Evolutionary conservation across 2,888 invertebrate species (phyloP).

Genomic region (Sesamia inferens): DNA sequence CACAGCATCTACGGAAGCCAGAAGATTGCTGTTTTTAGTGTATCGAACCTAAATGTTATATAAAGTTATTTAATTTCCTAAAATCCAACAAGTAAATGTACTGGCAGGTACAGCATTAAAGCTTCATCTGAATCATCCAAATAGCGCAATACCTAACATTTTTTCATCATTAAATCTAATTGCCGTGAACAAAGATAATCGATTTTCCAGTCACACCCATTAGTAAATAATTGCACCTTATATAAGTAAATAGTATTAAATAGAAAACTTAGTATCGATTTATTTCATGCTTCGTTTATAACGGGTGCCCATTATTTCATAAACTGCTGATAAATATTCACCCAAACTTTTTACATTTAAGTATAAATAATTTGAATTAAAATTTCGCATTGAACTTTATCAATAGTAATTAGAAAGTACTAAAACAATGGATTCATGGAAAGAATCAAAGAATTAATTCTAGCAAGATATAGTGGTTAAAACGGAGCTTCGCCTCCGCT

Average conservation of each 20-base stretch:
- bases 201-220: slow-evolving; percentile 15
- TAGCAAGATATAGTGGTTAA: slow-evolving; percentile 12
- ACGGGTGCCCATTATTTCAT: slow-evolving; percentile 42
- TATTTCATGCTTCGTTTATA: slow-evolving; percentile 11
- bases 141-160: not conserved
- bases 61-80: no score
- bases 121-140: not conserved
- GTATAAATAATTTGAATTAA: slow-evolving; percentile 45
- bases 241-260: slow-evolving; percentile 29
- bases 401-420: slow-evolving; percentile 7
- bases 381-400: not conserved
- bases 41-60: no score
- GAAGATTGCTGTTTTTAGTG: no score
- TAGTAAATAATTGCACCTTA: slow-evolving; percentile 22
- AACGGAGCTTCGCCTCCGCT: no score
- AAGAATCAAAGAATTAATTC: not conserved
- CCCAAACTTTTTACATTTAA: slow-evolving; percentile 12
- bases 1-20: no score
- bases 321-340: slow-evolving; percentile 6
- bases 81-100: not conserved
- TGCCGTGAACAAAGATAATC: slow-evolving; percentile 12
- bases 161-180: slow-evolving; percentile 36
- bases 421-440: slow-evolving; percentile 16
- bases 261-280: slow-evolving; percentile 6
- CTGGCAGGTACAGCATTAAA: not conserved